phyloP scores from a whole-genome alignment of 2,113 vertebrate genomes.

The Alexandromys fortis region DNA sequence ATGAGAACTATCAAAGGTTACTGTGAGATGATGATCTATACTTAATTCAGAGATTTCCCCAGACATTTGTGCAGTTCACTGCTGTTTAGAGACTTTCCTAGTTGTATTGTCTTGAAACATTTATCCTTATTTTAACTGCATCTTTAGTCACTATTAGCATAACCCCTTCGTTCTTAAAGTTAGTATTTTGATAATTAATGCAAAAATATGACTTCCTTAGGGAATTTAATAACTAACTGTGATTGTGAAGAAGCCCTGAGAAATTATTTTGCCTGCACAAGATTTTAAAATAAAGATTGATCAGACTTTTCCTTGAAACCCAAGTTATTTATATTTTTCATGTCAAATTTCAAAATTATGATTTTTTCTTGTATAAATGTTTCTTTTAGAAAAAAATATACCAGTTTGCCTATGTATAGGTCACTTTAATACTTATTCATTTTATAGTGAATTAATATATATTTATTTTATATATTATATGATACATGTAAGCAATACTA shows the following conservation, averaged over 20 bases:
- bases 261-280: not conserved
- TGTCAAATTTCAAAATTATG: not conserved
- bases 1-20: conserved; percentile 87
- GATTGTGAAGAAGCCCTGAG: conserved; percentile 36
- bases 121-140: conserved; percentile 76
- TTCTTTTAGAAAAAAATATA: not conserved
- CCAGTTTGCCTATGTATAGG: not conserved
- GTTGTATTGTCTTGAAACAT: conserved; percentile 81
- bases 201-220: conserved; percentile 57
- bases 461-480: not conserved
- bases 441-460: not conserved
- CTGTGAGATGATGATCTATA: conserved; percentile 85
- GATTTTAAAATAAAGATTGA: conserved; percentile 20
- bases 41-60: conserved; percentile 85
- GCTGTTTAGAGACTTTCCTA: conserved; percentile 77
- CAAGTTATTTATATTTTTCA: not conserved
- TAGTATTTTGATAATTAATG: conserved; percentile 72
- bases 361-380: not conserved
- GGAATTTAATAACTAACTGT: conserved; percentile 61
- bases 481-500: not conserved
- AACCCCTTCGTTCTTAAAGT: conserved; percentile 71
- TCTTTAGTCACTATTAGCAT: conserved; percentile 80
- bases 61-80: conserved; percentile 77
- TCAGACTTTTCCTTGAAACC: not conserved
- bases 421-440: not conserved